These are phyloP conservation scores for Megamerina dolium DNA, from an alignment of 2,888 invertebrate species.

Conservation along the genomic window DNA sequence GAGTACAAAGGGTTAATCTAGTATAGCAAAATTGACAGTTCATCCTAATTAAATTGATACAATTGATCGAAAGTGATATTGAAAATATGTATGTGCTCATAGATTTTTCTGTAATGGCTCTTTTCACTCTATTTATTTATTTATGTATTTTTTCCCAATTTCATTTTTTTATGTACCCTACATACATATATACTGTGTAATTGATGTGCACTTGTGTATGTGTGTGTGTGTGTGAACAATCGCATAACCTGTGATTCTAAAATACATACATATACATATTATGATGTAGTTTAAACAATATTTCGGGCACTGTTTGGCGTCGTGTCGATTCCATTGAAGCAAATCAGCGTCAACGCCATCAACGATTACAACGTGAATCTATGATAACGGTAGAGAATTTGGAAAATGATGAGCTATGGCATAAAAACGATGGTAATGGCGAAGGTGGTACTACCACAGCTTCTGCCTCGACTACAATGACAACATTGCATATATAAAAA, in stretches of 20 bases:
- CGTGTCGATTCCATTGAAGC: constrained; percentile 29
- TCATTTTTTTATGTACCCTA: not conserved
- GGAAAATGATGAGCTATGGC: constrained; percentile 16
- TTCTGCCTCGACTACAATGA: constrained; percentile 30
- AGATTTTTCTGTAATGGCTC: too few species aligned
- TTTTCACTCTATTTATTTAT: not conserved
- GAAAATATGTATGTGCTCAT: too few species aligned
- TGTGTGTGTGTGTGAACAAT: too few species aligned
- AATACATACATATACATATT: too few species aligned
- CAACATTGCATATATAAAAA: constrained; percentile 29
- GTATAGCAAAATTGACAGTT: too few species aligned
- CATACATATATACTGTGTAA: not conserved
- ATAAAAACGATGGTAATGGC: constrained; percentile 8
- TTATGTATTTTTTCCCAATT: not conserved
- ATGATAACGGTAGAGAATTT: constrained; percentile 23
- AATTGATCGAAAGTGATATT: too few species aligned
- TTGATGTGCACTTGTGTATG: not conserved
- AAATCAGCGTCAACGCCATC: constrained; percentile 14
- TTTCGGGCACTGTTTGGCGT: constrained; percentile 24
- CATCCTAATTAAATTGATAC: too few species aligned
- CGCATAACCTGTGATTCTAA: not conserved
- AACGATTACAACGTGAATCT: constrained; percentile 15
- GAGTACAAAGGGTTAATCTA: too few species aligned
- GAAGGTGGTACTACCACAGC: constrained; percentile 5
- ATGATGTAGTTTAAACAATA: not conserved